A percentile compares a stretch with the other conserved stretches of the same genome.
phyloP scores from a whole-genome alignment of 2,888 invertebrate genomes.

The Coelogynopora nodosa region DNA sequence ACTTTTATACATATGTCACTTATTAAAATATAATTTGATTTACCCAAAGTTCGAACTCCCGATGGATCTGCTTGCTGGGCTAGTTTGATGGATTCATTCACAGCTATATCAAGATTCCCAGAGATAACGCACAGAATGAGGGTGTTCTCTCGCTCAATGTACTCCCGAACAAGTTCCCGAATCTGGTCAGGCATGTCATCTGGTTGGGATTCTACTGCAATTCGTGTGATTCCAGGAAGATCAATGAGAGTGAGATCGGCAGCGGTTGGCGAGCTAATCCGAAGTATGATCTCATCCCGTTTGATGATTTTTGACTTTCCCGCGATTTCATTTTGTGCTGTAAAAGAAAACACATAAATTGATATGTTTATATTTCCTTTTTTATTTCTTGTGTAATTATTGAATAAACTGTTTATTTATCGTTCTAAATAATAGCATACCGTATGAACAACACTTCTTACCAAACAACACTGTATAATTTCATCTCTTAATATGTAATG shows the following conservation, averaged over 20 bases:
- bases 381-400: no score
- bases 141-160: constrained; percentile 43
- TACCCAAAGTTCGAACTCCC: constrained; percentile 42
- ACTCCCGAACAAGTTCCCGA: constrained; percentile 37
- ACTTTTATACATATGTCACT: no score
- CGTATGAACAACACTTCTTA: no score
- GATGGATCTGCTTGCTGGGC: constrained; percentile 45
- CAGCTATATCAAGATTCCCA: constrained; percentile 46
- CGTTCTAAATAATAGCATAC: no score
- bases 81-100: constrained; percentile 46
- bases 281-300: constrained; percentile 41
- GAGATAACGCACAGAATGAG: constrained; percentile 47
- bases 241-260: constrained; percentile 48
- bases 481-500: no score
- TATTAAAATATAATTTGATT: no score
- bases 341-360: no score
- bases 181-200: constrained; percentile 29
- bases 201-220: constrained; percentile 39
- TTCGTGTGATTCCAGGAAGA: constrained; percentile 47
- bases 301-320: constrained; percentile 32
- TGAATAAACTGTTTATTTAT: no score
- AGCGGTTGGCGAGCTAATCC: constrained; percentile 34
- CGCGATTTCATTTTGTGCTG: constrained; percentile 44
- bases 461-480: no score
- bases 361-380: no score